Evolutionary conservation across 2,113 vertebrate species (phyloP), one percentile per base, ranked within the genome.

Genomic region (Eulemur rufifrons): DNA sequence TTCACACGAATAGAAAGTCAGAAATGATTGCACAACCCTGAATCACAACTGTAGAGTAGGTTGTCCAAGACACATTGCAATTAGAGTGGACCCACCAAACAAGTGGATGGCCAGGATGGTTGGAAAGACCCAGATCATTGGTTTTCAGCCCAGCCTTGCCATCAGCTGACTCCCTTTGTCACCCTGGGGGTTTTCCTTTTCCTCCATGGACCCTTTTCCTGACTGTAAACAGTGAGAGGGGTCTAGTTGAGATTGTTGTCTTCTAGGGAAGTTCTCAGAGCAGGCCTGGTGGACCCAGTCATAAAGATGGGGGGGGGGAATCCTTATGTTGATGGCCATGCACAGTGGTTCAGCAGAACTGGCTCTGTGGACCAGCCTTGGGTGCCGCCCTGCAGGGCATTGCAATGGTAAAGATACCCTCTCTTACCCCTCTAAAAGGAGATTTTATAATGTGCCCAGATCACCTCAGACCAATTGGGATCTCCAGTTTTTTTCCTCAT

Each of bases 251-350:
- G 84, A 47, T 23, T 32, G 18, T 2, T 21, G 0, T 85, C 20
- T 45, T 18, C 8, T 5, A 52, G 39, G 32, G 39, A 61, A 14
- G 34, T 56, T 80, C 39, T 64, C 34, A 47, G 13, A 80, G 18
- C 13, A 56, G 42, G 37, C 7, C 37, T 21, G 18, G 37, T n/a
- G 13, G 68, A 66, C 18, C 15, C 20, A 93, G 34, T 86, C 76
- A 85, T 68, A 11, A 85, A 50, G 45, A 50, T n/a, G 45, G 14
- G 4, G 9, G 1, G 1, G 1, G 1, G 0, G 0, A 13, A 6
- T 9, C 27, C 17, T 12, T 17, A 1, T 27, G 52, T 27, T 27
- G 18, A 23, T 0, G 3, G 29, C 59, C 14, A 0, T 8, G 45
- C 23, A 3, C 3, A 37, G 54, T 1, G 59, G 27, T 21, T 74